Percentiles rank a stretch among this genome's conserved stretches.
These are phyloP conservation scores for Trichonephila clavata DNA, from an alignment of 1,140 invertebrate species.

Conservation along the genomic window DNA sequence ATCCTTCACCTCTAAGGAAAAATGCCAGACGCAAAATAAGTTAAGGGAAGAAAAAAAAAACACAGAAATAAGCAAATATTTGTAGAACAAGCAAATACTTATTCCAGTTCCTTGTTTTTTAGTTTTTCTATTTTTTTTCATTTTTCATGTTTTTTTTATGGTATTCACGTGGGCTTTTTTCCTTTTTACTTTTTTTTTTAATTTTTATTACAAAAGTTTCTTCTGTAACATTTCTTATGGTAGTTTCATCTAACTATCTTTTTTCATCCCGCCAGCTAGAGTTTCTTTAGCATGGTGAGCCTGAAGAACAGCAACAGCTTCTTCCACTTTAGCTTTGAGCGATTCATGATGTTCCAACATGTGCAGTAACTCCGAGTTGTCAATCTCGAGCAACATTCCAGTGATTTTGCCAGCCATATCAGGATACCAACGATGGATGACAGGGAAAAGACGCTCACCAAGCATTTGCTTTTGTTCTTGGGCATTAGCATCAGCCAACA, in stretches of 20 bases:
- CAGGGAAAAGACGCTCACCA: constrained; percentile 97
- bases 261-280: constrained; percentile 63
- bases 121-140: constrained; percentile 69
- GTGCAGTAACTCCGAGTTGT: constrained; percentile 98
- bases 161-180: constrained; percentile 73
- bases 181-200: constrained; percentile 65
- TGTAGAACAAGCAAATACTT: constrained; percentile 8
- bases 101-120: constrained; percentile 34
- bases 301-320: constrained; percentile 97
- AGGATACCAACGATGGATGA: constrained; percentile 96
- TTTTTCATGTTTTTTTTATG: constrained; percentile 59
- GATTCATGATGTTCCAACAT: constrained; percentile 98
- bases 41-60: neutral
- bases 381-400: constrained; percentile 99
- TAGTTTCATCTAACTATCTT: constrained; percentile 50
- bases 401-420: constrained; percentile 98
- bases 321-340: constrained; percentile 96
- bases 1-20: neutral
- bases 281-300: constrained; percentile 96
- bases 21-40: neutral
- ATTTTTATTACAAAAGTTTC: constrained; percentile 21
- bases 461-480: constrained; percentile 99
- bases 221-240: neutral
- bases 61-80: neutral
- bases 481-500: constrained; percentile 95